phyloP scores from a whole-genome alignment of 2,888 invertebrate species.

The Cordylochernes scorpioides region DNA sequence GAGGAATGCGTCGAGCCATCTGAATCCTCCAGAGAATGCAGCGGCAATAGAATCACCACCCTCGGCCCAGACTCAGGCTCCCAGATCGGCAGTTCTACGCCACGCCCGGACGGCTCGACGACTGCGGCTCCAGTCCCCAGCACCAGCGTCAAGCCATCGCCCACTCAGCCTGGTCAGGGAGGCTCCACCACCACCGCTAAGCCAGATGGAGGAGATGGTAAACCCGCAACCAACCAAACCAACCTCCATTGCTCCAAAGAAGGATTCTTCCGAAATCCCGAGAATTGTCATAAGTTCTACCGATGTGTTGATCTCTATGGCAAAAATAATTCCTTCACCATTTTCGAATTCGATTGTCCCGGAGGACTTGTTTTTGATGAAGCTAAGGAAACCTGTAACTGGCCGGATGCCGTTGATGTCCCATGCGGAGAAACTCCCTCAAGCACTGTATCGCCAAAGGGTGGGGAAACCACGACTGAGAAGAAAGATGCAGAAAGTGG shows the following conservation, averaged over 20 bases:
- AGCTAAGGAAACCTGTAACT: conserved; percentile 32
- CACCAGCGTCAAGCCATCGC: too few relatives aligned
- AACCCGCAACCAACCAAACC: too few relatives aligned
- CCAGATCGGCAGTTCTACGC: too few relatives aligned
- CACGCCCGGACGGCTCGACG: too few relatives aligned
- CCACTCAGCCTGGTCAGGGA: too few relatives aligned
- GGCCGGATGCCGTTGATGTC: conserved; percentile 39
- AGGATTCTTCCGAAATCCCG: conserved; percentile 12
- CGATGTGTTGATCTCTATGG: conserved; percentile 54
- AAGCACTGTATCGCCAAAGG: not conserved
- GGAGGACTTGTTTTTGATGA: conserved; percentile 42
- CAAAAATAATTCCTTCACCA: conserved; percentile 36
- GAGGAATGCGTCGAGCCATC: too few relatives aligned
- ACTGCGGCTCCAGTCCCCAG: too few relatives aligned
- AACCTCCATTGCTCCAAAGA: conserved; percentile 6
- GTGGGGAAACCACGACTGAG: not conserved
- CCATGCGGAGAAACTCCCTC: conserved; percentile 33
- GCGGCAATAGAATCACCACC: too few relatives aligned
- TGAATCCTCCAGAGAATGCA: too few relatives aligned
- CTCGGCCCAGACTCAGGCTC: too few relatives aligned
- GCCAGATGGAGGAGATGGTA: too few relatives aligned
- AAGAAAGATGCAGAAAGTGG: not conserved
- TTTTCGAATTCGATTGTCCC: conserved; percentile 39
- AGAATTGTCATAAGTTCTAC: conserved; percentile 32
- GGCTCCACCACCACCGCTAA: too few relatives aligned